Conservation (phyloP, 2,888 invertebrate genomes). For the Metopia argyrocephala region DNA sequence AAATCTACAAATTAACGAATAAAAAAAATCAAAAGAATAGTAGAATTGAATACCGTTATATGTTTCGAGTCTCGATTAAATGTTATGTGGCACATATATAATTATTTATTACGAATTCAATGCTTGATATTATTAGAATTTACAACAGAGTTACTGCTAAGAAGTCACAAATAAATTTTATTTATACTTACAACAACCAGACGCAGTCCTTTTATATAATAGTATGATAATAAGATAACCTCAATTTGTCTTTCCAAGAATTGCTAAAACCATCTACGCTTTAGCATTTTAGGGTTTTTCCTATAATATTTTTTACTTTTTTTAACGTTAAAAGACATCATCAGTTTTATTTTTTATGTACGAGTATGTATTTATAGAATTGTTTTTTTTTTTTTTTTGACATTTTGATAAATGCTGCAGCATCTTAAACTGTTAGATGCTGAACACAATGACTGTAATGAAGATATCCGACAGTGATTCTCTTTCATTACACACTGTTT, state of each 20-base stretch:
- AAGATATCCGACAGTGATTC: not conserved
- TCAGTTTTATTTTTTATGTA: too few species aligned
- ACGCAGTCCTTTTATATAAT: not conserved
- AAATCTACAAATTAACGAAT: too few species aligned
- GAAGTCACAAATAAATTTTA: too few species aligned
- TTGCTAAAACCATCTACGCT: not conserved
- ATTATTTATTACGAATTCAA: too few species aligned
- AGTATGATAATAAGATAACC: not conserved
- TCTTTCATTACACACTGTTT: slow-evolving; percentile 3
- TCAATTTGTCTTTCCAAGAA: not conserved
- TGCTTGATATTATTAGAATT: too few species aligned
- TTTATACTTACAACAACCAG: too few species aligned
- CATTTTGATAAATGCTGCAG: not conserved
- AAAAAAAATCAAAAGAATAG: too few species aligned
- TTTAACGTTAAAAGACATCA: not conserved
- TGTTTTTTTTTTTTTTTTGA: not conserved
- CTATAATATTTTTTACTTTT: not conserved
- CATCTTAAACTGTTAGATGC: not conserved
- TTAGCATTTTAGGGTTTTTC: slow-evolving; percentile 2
- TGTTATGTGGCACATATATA: too few species aligned
- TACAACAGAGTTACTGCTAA: too few species aligned
- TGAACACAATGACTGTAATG: not conserved
- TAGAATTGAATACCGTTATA: too few species aligned
- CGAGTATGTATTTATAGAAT: too few species aligned
- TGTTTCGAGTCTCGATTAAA: too few species aligned